Base-by-base conservation (phyloP, 2,113 vertebrate genomes). In the Erythrocebus patas region DNA sequence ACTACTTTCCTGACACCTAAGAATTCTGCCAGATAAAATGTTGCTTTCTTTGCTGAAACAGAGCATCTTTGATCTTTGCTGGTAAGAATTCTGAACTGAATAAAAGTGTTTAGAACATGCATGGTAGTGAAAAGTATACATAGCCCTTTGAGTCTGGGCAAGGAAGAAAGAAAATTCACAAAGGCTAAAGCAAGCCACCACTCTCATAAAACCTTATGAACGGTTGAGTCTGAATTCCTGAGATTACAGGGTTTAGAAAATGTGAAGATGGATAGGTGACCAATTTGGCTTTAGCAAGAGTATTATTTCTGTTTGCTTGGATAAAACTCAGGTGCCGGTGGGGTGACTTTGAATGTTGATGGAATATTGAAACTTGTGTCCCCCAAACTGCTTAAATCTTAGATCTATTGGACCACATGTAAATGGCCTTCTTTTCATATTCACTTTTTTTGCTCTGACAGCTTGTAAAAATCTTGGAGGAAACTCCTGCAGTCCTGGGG, bases 331-430 rank as follows among this genome's bases (percentile, higher is more conserved):
- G 43, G 32, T 82, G 16, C 75, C 95, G n/a, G n/a, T 81, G 6
- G 61, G 80, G n/a, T 84, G 85, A 43, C 16, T 95, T 96, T 72
- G 57, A 78, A 81, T 93, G 75, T 89, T 93, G 79, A 89, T 83
- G 55, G 20, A 23, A 68, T 90, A 32, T 50, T 97, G 73, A 16
- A 92, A 93, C 8, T 45, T 79, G 38, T 91, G 70, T 93, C 50
- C 55, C 22, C 30, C 48, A 38, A 81, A 25, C 43, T 84, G 45
- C 35, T 95, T 87, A 72, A 75, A 86, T 40, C 66, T 92, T 96
- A 82, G 22, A 50, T 90, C 23, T 55, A 57, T 35, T 91, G 40
- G 79, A n/a, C 30, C 13, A 70, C 27, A 38, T 61, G 30, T 70
- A 72, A 85, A 84, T 84, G 45, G 5, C 18, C 92, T 96, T 90